These are phyloP conservation scores for Aphelocoma coerulescens DNA, from an alignment of 2,113 vertebrate genomes.

Conservation along the genomic window DNA sequence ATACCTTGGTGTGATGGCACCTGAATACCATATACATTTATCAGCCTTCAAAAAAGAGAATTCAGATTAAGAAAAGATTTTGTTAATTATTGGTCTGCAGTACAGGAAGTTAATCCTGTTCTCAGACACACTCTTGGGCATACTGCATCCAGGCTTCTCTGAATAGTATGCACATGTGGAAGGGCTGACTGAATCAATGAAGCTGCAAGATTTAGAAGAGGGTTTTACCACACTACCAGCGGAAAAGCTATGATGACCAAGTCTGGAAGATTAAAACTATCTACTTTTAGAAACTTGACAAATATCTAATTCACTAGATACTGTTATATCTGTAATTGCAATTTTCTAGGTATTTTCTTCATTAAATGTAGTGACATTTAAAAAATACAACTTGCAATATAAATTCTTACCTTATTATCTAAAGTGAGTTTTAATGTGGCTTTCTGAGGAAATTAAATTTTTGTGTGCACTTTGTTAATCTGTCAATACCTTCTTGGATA, in stretches of 20 bases:
- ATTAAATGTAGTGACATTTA: neutral
- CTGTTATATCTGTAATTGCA: neutral
- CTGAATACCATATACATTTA: neutral
- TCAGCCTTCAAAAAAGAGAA: neutral
- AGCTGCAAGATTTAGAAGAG: neutral
- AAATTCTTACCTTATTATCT: neutral
- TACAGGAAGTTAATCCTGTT: neutral
- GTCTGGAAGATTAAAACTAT: neutral
- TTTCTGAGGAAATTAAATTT: neutral
- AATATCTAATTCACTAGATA: neutral
- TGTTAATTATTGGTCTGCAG: neutral
- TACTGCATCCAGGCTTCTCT: neutral
- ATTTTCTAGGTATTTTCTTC: neutral
- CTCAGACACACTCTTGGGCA: neutral
- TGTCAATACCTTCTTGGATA: neutral
- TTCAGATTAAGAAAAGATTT: neutral
- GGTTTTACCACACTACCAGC: neutral
- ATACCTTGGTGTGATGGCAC: neutral
- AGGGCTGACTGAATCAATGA: neutral
- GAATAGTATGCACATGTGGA: accelerated
- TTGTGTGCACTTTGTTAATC: neutral
- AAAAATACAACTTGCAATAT: neutral
- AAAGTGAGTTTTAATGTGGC: neutral
- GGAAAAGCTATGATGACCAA: neutral
- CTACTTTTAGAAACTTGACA: neutral